A percentile compares a stretch with the other conserved stretches of the same genome.
phyloP scores from a whole-genome alignment of 1,140 invertebrate species.

The Tyrophagus putrescentiae region DNA sequence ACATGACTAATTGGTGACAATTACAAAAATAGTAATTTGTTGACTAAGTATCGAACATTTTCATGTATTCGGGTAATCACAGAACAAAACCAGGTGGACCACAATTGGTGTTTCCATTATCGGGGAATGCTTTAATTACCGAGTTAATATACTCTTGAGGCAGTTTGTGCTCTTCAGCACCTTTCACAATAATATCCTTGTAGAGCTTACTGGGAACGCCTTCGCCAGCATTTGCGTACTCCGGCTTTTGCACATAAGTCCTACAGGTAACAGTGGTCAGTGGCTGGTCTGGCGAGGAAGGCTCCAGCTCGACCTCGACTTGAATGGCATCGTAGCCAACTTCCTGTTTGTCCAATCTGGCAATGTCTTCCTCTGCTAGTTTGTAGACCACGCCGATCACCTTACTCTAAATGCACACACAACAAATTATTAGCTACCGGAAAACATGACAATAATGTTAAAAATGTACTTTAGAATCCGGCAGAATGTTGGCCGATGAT shows the following conservation, averaged over 20 bases:
- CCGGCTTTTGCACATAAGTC: slow-evolving; percentile 15
- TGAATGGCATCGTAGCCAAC: slow-evolving; percentile 9
- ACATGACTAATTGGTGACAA: not conserved
- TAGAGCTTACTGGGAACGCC: slow-evolving; percentile 4
- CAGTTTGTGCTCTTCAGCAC: slow-evolving; percentile 15
- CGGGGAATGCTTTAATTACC: slow-evolving; percentile 12
- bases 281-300: not conserved
- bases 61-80: not conserved
- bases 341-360: slow-evolving; percentile 20
- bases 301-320: not conserved
- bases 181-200: slow-evolving; percentile 12
- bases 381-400: slow-evolving; percentile 16
- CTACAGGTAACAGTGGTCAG: not conserved
- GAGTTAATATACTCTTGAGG: slow-evolving; percentile 8
- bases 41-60: not conserved
- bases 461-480: slow-evolving; percentile 1
- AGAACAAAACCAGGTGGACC: slow-evolving; percentile 6
- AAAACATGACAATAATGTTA: not conserved
- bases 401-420: not conserved
- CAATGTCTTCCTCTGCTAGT: slow-evolving; percentile 11
- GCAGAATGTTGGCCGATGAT: slow-evolving; percentile 21
- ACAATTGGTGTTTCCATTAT: slow-evolving; percentile 13
- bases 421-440: not conserved
- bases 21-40: not conserved
- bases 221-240: not conserved